Evolutionary conservation across 2,797 vertebrate species (phyloP).

Genomic region (Denticeps clupeoides): DNA sequence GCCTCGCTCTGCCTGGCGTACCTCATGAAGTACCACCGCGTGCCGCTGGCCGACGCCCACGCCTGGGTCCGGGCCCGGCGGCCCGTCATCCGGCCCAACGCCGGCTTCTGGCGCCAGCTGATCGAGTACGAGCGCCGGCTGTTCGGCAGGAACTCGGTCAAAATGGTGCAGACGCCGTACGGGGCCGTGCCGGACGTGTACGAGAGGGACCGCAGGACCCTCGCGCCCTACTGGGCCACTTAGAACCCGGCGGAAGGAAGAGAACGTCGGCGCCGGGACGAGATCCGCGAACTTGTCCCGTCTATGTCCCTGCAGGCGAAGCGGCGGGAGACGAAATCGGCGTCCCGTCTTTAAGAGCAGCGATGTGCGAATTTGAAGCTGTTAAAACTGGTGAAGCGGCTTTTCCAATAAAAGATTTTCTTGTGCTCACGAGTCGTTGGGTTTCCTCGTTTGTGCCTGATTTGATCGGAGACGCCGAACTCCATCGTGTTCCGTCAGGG

Average conservation of each 20-base stretch:
- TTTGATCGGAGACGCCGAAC: too few relatives aligned
- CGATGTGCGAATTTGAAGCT: too few relatives aligned
- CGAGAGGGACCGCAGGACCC: constrained; percentile 80
- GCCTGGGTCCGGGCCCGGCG: constrained; percentile 91
- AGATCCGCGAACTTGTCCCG: constrained; percentile 5
- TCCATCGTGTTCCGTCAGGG: too few relatives aligned
- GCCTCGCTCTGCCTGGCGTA: constrained; percentile 93
- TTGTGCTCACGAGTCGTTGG: too few relatives aligned
- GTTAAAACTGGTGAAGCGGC: too few relatives aligned
- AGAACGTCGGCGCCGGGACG: background rate
- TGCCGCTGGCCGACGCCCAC: constrained; percentile 84
- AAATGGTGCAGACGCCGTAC: constrained; percentile 94
- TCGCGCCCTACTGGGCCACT: constrained; percentile 90
- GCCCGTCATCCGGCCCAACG: constrained; percentile 86
- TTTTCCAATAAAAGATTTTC: too few relatives aligned
- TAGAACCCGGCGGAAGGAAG: constrained; percentile 36
- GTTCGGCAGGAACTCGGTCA: constrained; percentile 86
- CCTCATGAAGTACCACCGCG: constrained; percentile 93
- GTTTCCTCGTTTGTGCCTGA: too few relatives aligned
- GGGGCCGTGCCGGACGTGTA: constrained; percentile 88
- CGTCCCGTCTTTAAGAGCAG: too few relatives aligned
- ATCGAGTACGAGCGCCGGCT: constrained; percentile 95
- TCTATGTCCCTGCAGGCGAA: too few relatives aligned
- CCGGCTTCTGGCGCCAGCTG: constrained; percentile 94
- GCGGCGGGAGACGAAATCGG: constrained; percentile 10